Evolutionary conservation across 2,888 invertebrate species (phyloP), one percentile per base, ranked within the genome.

Genomic region (Caenorhabditis macrosperma): DNA sequence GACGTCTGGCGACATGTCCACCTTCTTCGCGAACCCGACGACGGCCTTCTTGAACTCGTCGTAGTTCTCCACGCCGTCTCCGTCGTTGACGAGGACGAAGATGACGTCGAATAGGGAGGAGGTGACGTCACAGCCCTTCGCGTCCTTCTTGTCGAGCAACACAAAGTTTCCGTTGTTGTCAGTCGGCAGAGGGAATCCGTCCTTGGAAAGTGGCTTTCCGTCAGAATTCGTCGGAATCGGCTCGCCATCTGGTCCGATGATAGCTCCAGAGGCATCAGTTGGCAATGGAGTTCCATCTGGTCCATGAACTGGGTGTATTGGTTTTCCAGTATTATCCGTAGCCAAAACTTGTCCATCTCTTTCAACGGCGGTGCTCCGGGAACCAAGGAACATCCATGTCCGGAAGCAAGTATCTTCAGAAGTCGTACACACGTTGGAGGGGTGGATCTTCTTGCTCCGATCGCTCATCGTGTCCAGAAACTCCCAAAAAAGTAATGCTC

Each of bases 1-100:
- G 9, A 84, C 82, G 61, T 88, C 88, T 9, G 86, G 86, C 24
- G 85, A 69, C 76, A 86, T 69, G 55, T 86, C 85, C 0, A 86
- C 59, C 15, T 68, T 46, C 12, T 76, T 79, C 0, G 79, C 48
- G 38, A 86, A 81, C 6, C 63, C 71, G 6, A 59, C 55, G 2
- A 85, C 66, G 1, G 59, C 26, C 9, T 69, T 64, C 20, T 52
- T 74, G 50, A 64, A 66, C 15, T 55, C 17, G 6, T 55, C 50
- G 22, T 57, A 76, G 41, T 46, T 44, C 9, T 55, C 26, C 5
- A n/a, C 15, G 4, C 30, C 38, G 41, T 66, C 44, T 3, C 44
- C 60, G 10, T 52, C 35, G 48, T 59, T 71, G 10, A 78, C 60
- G 10, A 78, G 46, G 9, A 76, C 78, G 33, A 82, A 67, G 2